Base-by-base conservation (phyloP, 2,113 vertebrate species). In the Odontesthes bonariensis region DNA sequence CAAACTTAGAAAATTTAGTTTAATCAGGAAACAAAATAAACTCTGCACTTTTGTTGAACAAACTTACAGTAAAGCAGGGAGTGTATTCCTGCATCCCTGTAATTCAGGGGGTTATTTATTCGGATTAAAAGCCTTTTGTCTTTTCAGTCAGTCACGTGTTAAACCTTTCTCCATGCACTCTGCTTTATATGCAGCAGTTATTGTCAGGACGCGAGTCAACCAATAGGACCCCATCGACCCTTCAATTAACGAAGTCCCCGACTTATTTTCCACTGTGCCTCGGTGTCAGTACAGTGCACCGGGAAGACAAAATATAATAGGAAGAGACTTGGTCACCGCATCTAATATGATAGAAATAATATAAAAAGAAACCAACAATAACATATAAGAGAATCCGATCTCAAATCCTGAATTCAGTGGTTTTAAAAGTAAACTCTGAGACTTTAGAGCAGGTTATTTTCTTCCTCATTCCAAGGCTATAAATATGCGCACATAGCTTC, bases 71-170 rank as follows among this genome's bases (percentile, higher is more conserved):
- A 53, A 69, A 19, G 20, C 38, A 56, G 58, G 0, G 23, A 44
- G 8, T 38, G 22, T 49, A 4, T 59, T 49, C 16, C 1, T 11
- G 31, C 17, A 27, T 23, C 53, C 8, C 13, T 53, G 32, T 63
- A 40, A 67, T 77, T 68, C 40, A 53, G 10, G 33, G 19, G 6
- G 12, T 47, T 65, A 54, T 69, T 74, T 77, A 64, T 55, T 62
- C 54, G 33, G 40, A 44, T 44, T 16, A 47, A 27, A 47, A 53
- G 31, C 20, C 35, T 44, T 72, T 70, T 69, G 7, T 22, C 3
- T 65, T 78, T 49, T 69, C 8, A 55, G 31, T 27, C 32, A 80
- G 80, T 83, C 86, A 86, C 84, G 77, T 90, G 84, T 68, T 82
- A 65, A 73, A 71, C 55, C 11, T 19, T 4, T 1, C 47, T 32